These are phyloP conservation scores for Champsocephalus esox DNA, from an alignment of 2,797 vertebrate genomes.

Conservation along the genomic window DNA sequence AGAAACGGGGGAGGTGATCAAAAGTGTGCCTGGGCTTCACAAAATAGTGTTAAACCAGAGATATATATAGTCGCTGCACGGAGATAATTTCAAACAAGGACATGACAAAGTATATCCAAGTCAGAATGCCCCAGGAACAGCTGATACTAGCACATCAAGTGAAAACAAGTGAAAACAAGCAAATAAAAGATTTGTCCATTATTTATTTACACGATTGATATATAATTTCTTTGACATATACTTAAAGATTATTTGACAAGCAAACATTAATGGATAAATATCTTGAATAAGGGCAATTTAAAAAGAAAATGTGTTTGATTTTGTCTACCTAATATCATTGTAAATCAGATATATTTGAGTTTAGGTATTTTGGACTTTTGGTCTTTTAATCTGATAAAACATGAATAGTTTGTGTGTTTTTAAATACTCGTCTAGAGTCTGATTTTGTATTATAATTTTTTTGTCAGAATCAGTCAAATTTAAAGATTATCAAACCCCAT, in stretches of 20 bases:
- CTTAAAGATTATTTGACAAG: neutral
- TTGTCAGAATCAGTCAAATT: neutral
- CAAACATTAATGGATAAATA: neutral
- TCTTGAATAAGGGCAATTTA: neutral
- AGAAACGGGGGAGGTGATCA: neutral
- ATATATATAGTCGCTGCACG: neutral
- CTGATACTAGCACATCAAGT: neutral
- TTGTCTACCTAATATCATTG: neutral
- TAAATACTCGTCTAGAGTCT: neutral
- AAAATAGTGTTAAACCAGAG: neutral
- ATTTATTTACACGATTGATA: neutral
- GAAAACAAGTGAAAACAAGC: neutral
- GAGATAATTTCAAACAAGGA: conserved; percentile 2
- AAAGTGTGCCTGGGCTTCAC: neutral
- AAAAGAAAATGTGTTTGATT: neutral
- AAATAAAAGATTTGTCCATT: neutral
- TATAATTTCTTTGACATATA: neutral
- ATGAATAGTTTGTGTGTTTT: neutral
- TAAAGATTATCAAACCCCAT: neutral
- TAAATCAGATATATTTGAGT: neutral
- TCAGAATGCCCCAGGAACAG: neutral
- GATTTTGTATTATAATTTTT: neutral
- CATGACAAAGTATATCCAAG: neutral
- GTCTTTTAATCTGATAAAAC: too few relatives aligned
- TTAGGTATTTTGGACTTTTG: neutral